phyloP scores from a whole-genome alignment of 37 sponge, comb jelly and placozoan genomes.

The Dysidea cf. avara region DNA sequence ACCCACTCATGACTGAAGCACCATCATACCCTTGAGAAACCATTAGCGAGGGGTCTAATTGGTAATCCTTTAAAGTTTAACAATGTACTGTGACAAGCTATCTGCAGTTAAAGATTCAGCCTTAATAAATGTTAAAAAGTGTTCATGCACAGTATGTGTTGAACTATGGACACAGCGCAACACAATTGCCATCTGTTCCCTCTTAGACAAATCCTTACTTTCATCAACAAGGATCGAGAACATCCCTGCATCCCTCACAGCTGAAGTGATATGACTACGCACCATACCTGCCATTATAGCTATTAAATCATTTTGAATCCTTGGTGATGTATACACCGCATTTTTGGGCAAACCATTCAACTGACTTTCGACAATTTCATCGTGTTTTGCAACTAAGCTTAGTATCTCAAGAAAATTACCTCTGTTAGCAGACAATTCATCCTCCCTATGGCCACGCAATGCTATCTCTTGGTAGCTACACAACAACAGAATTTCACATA shows the following conservation, averaged over 20 bases:
- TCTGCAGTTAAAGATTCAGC: constrained; percentile 22
- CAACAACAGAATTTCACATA: constrained; percentile 58
- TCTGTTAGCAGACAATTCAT: constrained; percentile 52
- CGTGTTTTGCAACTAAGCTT: constrained; percentile 47
- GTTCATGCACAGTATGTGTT: constrained; percentile 21
- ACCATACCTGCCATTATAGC: constrained; percentile 44
- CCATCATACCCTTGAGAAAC: constrained; percentile 56
- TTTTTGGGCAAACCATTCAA: constrained; percentile 34
- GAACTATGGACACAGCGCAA: constrained; percentile 26
- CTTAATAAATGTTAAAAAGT: constrained; percentile 37
- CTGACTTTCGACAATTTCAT: constrained; percentile 20
- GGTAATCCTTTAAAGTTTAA: constrained; percentile 13
- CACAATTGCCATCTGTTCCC: constrained; percentile 23
- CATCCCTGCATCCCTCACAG: constrained; percentile 21
- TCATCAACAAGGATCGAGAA: constrained; percentile 38
- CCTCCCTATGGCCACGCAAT: constrained; percentile 63
- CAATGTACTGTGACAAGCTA: constrained; percentile 38
- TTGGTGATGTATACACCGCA: constrained; percentile 69
- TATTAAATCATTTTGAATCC: constrained; percentile 38
- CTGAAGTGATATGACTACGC: neutral
- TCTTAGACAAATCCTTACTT: constrained; percentile 33
- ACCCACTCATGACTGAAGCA: constrained; percentile 60
- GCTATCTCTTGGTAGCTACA: constrained; percentile 69
- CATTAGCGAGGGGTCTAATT: constrained; percentile 15
- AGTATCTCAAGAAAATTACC: constrained; percentile 66